Evolutionary conservation across 2,113 vertebrate species (phyloP), one percentile per base, ranked within the genome.

Genomic region (Elephantulus edwardii): DNA sequence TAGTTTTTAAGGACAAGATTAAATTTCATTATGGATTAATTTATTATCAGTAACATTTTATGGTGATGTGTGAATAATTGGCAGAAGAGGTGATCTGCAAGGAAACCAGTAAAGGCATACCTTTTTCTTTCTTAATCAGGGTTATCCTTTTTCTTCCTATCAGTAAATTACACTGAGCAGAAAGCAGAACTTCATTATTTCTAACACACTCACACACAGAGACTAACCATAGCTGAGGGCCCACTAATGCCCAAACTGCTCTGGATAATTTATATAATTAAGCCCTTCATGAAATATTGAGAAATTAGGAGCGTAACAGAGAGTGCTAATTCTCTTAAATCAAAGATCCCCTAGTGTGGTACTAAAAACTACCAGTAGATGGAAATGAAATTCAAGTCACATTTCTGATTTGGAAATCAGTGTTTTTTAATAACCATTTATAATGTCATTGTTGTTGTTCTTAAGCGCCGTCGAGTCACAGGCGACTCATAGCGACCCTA

Each of bases 1-100:
- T 58, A 17, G 24, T 42, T 91, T 91, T 89, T n/a, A 93, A 92
- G 66, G 84, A 68, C 60, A 89, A 77, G 52, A 72, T 7, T 85
- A 46, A 81, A 42, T 70, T 44, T 70, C 28, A 80, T 70, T 58
- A 26, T 33, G 30, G 35, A 78, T 22, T 68, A 54, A 88, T n/a
- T 75, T 42, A 83, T 22, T 82, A 30, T 60, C n/a, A 74, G 84
- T 35, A 70, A 81, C 62, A 38, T 5, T 35, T 50, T 30, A 35
- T 38, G 52, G 8, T 19, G 44, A n/a, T 52, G 46, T 68, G 33
- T 40, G 83, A 66, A 40, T 48, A 42, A 56, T n/a, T 17, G 20
- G 30, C 35, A 52, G 1, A 70, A 72, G 54, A 90, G n/a, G 70
- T 28, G 6, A 70, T 80, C 16, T 1, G 24, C 12, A 62, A 38